Evolutionary conservation across 1,140 invertebrate genomes (phyloP), one percentile per base, ranked within the genome.

Genomic region (Plodia interpunctella): DNA sequence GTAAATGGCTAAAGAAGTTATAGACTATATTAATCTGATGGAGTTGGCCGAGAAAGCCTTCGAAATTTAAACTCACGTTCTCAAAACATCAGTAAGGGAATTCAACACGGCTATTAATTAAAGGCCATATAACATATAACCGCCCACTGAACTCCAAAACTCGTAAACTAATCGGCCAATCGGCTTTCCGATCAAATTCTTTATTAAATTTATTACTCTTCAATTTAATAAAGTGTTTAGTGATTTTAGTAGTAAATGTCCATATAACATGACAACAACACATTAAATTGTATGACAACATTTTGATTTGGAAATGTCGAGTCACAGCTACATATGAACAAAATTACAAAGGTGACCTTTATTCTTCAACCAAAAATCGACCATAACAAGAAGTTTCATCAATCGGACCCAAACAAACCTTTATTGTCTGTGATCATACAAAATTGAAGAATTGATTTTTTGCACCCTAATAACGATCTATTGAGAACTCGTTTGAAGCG

Each of bases 401-500:
- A 44, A 44, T n/a, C 38, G 13, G 38, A n/a, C 2, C 38, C 6
- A 38, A 44, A 44, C 15, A 25, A 51, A 51, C 21, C 10, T 10
- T 51, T 20, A 51, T 19, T 21, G 11, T 25, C 10, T 59, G 18
- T 52, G 35, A 52, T 53, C 51, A 44, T 53, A 13, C 5, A 20
- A 52, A 53, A 59, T 59, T 59, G 50, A 6, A 25, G 21, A 32
- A 19, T 55, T 55, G 30, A 32, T 49, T 63, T 63, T 63, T 63
- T 63, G 53, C 54, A 49, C 20, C 49, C 44, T 56, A 61, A 56
- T 57, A 52, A 62, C 58, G 55, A 63, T 61, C 62, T 63, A 68
- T 68, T 60, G 57, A 59, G 57, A 59, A 69, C 63, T 59, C 38
- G 63, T 64, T 62, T 58, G 50, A 17, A 54, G 35, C 56, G 18